A percentile compares a stretch with the other conserved stretches of the same genome.
Conservation (phyloP, 2,888 invertebrate genomes). For the Proisotoma minuta region DNA sequence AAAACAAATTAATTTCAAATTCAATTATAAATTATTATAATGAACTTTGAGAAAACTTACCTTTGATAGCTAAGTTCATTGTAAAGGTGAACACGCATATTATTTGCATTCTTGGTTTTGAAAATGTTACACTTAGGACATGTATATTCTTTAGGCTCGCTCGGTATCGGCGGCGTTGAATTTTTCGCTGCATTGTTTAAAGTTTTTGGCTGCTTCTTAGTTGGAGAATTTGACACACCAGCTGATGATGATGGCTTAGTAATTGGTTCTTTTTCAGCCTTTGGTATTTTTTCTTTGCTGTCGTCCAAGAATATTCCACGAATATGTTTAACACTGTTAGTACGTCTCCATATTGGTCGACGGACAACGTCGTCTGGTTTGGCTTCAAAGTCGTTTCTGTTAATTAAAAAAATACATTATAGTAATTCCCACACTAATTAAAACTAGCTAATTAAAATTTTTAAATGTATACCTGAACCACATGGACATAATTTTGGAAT, state of each 20-base stretch:
- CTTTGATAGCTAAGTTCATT: conserved; percentile 64
- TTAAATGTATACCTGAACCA: conserved; percentile 8
- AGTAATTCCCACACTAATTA: too few species aligned
- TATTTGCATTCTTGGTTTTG: conserved; percentile 57
- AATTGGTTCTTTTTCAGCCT: conserved; percentile 42
- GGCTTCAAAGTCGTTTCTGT: conserved; percentile 42
- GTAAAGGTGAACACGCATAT: conserved; percentile 64
- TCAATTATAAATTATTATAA: background rate
- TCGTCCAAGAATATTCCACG: conserved; percentile 61
- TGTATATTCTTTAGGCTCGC: background rate
- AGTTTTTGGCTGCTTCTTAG: background rate
- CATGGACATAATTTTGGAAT: conserved; percentile 3
- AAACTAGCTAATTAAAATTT: too few species aligned
- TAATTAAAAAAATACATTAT: background rate
- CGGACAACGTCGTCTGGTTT: conserved; percentile 20
- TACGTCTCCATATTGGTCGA: conserved; percentile 59
- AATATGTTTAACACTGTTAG: conserved; percentile 58
- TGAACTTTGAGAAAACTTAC: conserved; percentile 52
- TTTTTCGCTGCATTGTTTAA: background rate
- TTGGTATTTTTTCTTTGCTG: conserved; percentile 49
- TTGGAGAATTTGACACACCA: background rate
- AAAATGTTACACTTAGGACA: conserved; percentile 62
- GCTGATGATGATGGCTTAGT: background rate
- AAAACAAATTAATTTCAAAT: background rate
- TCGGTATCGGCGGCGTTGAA: background rate